Evolutionary conservation across 2,888 invertebrate species (phyloP).

Genomic region (Podotricha telesiphe): DNA sequence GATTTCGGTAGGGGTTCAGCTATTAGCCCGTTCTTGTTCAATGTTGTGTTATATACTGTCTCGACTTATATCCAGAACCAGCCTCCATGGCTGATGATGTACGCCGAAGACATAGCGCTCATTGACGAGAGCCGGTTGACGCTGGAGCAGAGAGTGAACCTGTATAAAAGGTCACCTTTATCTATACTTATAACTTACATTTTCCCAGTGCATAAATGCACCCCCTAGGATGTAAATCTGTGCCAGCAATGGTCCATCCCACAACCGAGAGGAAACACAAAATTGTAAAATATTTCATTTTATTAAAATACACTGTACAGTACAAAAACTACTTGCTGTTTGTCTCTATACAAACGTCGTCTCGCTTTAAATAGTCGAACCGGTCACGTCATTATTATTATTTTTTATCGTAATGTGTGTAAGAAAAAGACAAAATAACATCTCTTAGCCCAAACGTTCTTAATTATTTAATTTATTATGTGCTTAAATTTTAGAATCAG

Average conservation of each 20-base stretch:
- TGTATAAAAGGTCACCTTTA: no score
- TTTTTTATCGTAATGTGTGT: not conserved
- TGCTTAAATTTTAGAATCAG: no score
- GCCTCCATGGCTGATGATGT: no score
- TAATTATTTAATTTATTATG: no score
- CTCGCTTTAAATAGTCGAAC: slow-evolving; percentile 16
- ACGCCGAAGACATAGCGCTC: no score
- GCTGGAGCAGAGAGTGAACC: no score
- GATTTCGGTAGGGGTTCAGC: no score
- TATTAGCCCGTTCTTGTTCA: no score
- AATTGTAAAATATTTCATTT: slow-evolving; percentile 27
- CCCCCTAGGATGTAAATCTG: slow-evolving; percentile 50
- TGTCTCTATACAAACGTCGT: not conserved
- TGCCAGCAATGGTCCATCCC: slow-evolving; percentile 47
- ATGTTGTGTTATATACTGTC: no score
- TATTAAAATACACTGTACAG: not conserved
- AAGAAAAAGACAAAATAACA: not conserved
- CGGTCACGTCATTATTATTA: slow-evolving; percentile 2
- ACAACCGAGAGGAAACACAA: slow-evolving; percentile 34
- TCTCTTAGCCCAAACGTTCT: not conserved
- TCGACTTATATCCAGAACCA: no score
- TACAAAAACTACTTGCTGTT: slow-evolving; percentile 1
- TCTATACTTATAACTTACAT: slow-evolving; percentile 54
- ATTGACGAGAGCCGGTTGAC: no score
- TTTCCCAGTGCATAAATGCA: slow-evolving; percentile 56